Conservation (phyloP, 2,113 vertebrate species). For the Diadophis punctatus region DNA sequence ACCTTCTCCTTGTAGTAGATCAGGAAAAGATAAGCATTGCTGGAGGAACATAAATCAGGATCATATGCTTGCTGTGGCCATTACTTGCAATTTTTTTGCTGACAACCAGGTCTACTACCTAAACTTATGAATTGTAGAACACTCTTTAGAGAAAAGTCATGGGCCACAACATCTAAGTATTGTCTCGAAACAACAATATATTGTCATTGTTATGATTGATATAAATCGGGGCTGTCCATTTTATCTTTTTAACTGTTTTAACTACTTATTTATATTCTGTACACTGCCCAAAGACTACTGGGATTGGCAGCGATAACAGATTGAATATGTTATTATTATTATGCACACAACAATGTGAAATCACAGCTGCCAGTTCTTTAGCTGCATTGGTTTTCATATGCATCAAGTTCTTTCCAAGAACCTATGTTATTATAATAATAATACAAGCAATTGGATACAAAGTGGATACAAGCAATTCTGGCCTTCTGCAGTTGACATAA, state of each 20-base stretch:
- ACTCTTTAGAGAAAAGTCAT: not conserved
- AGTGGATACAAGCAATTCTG: too few species aligned
- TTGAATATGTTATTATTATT: too few species aligned
- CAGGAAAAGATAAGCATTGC: not conserved
- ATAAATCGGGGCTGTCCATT: not conserved
- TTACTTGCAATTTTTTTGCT: not conserved
- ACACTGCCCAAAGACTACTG: not conserved
- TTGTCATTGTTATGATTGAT: not conserved
- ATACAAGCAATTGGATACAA: too few species aligned
- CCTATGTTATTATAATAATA: too few species aligned
- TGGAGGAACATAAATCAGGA: not conserved
- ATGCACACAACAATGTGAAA: too few species aligned
- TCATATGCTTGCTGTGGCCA: not conserved
- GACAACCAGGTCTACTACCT: not conserved
- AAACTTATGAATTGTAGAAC: not conserved
- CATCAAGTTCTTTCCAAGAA: too few species aligned
- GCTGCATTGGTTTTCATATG: too few species aligned
- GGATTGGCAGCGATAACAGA: not conserved
- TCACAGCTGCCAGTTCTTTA: too few species aligned
- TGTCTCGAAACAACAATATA: not conserved
- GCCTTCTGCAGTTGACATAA: too few species aligned
- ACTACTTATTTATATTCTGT: not conserved
- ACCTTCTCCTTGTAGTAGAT: not conserved
- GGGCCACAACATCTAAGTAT: not conserved
- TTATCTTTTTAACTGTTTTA: not conserved